phyloP scores from a whole-genome alignment of 1,140 invertebrate genomes.

The Lutraria rhynchaena region DNA sequence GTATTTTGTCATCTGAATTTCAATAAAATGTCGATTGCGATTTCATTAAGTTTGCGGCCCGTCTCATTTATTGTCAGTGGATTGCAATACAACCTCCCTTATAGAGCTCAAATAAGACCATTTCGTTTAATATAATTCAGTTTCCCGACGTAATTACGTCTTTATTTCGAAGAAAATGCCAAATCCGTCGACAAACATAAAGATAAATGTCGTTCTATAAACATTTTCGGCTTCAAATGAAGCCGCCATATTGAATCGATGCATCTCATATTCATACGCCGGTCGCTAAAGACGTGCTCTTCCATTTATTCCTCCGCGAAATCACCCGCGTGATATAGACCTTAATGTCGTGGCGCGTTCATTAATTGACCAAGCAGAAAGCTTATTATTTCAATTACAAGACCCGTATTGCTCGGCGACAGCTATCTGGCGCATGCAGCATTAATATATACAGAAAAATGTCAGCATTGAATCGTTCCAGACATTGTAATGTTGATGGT shows the following conservation, averaged over 20 bases:
- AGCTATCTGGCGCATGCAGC: background rate
- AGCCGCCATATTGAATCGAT: constrained; percentile 49
- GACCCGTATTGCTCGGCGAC: constrained; percentile 51
- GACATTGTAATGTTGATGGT: constrained; percentile 35
- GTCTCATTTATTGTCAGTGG: constrained; percentile 32
- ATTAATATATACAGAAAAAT: constrained; percentile 26
- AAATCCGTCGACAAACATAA: constrained; percentile 34
- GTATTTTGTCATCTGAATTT: constrained; percentile 37
- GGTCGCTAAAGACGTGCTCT: constrained; percentile 35
- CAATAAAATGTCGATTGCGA: constrained; percentile 48
- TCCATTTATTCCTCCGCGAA: constrained; percentile 53
- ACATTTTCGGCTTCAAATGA: constrained; percentile 36
- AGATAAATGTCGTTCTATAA: constrained; percentile 54
- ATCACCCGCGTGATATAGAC: constrained; percentile 38
- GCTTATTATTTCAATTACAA: constrained; percentile 55
- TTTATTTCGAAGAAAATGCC: constrained; percentile 46
- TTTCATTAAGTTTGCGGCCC: constrained; percentile 4
- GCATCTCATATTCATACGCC: constrained; percentile 34
- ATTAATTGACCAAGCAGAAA: constrained; percentile 59
- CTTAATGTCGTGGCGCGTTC: constrained; percentile 10
- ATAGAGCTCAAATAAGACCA: constrained; percentile 44
- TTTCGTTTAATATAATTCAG: constrained; percentile 62
- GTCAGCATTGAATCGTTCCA: background rate
- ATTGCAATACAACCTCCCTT: constrained; percentile 48
- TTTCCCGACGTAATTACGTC: constrained; percentile 56